Evolutionary conservation across 2,797 vertebrate species (phyloP).

Genomic region (Brachyrhaphis roseni): DNA sequence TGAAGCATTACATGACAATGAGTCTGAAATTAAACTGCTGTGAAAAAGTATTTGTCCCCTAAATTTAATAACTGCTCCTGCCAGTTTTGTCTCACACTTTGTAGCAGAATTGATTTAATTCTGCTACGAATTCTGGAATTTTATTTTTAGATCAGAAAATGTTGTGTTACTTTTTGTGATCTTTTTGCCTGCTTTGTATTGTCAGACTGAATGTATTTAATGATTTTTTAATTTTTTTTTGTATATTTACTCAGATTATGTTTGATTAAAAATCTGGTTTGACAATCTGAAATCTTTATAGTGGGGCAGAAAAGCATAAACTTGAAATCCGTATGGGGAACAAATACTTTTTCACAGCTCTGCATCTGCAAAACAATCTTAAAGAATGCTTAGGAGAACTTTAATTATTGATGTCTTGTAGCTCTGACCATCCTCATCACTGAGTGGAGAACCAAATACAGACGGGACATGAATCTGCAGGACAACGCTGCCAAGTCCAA

Average conservation of each 20-base stretch:
- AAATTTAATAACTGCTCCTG: neutral
- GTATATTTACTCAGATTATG: neutral
- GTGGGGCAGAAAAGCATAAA: neutral
- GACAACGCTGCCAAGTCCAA: constrained; percentile 91
- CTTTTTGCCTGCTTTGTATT: neutral
- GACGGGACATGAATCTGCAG: constrained; percentile 90
- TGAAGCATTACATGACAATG: neutral
- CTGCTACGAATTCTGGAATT: too few relatives aligned
- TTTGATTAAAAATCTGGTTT: neutral
- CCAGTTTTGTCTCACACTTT: neutral
- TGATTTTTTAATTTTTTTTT: neutral
- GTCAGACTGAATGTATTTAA: neutral
- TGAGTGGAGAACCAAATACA: constrained; percentile 96
- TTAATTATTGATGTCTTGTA: constrained; percentile 41
- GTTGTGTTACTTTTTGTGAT: neutral
- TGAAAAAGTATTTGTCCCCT: neutral
- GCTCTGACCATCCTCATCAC: constrained; percentile 94
- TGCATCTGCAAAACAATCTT: neutral
- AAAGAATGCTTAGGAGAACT: neutral
- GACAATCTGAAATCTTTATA: neutral
- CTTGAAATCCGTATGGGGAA: neutral
- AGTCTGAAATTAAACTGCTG: neutral
- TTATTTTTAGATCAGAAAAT: neutral
- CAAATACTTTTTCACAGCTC: neutral
- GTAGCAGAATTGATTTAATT: neutral